Evolutionary conservation across 2,888 invertebrate species (phyloP), one percentile per base, ranked within the genome.

Genomic region (Ormyrus labotus): DNA sequence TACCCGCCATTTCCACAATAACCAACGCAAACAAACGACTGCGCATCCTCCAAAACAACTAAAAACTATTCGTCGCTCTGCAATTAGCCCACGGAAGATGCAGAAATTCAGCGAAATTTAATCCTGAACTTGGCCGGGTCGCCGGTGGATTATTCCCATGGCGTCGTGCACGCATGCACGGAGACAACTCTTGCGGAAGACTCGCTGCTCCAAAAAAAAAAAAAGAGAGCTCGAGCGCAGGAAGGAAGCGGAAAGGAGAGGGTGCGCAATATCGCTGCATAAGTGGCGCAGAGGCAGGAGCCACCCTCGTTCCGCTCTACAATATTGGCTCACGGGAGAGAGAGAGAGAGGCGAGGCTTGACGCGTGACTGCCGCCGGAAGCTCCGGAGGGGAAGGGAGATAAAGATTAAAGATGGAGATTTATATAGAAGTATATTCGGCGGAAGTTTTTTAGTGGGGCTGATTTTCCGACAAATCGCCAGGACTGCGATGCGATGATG

Each of bases 361-460:
- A 34, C 34, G 34, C 34, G 34, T 47, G 50, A 19, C 19, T 6
- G 55, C 6, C 55, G 61, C 34, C 55, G 34, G 19, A 48, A 60
- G 11, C 34, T 34, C 34, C 19, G 55, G 48, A 19, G 55, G 51
- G 53, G 11, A 50, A 58, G 60, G 34, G 34, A 76, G 75, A 76
- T 67, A 80, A 68, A 72, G 72, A 80, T 80, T 70, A 80, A 72
- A 80, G 76, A 68, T 60, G 65, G 63, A 72, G 68, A 75, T 80
- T 72, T 60, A 57, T 69, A 34, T 34, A 34, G 34, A 34, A 34
- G 34, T 34, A 34, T 34, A 34, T 34, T 34, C 34, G 34, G 34
- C 45, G 51, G 47, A 47, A 45, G 10, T 69, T 61, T 11, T 65
- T 70, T 6, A 69, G 65, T 48, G 58, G 68, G 69, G 70, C 70